These are phyloP conservation scores for Neuroscelio doddi DNA, from an alignment of 2,888 invertebrate genomes.

Conservation along the genomic window DNA sequence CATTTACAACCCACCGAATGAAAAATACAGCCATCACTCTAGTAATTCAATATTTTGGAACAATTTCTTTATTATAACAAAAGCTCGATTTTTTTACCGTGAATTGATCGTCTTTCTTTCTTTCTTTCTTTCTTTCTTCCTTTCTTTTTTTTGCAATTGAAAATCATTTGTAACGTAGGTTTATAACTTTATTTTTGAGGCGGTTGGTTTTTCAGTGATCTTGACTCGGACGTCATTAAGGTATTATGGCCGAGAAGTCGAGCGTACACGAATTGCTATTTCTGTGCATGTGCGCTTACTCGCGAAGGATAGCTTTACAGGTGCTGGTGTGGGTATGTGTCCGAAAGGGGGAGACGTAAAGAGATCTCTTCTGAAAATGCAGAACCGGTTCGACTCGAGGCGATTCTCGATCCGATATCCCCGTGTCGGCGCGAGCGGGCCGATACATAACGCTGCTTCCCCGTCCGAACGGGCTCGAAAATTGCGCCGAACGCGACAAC, in stretches of 20 bases:
- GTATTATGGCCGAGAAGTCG: slow-evolving; percentile 1
- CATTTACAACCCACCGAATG: neutral
- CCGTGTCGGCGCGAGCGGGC: slow-evolving; percentile 12
- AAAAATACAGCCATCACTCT: too few relatives aligned
- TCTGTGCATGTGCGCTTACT: slow-evolving; percentile 8
- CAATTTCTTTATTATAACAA: too few relatives aligned
- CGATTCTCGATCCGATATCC: slow-evolving; percentile 25
- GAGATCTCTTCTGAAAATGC: slow-evolving; percentile 38
- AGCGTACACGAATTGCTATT: slow-evolving; percentile 14
- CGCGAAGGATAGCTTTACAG: slow-evolving; percentile 11
- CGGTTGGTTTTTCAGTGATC: slow-evolving; percentile 10
- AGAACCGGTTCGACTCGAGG: slow-evolving; percentile 34
- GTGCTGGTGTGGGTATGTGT: slow-evolving; percentile 9
- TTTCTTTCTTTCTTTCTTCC: too few relatives aligned
- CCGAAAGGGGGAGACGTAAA: slow-evolving; percentile 15
- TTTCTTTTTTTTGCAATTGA: too few relatives aligned
- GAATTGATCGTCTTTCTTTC: too few relatives aligned
- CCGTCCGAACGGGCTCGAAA: slow-evolving; percentile 7
- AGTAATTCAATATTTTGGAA: too few relatives aligned
- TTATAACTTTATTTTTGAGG: neutral
- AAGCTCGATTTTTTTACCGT: too few relatives aligned
- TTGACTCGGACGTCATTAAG: slow-evolving; percentile 2
- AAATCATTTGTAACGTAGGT: too few relatives aligned
- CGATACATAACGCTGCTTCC: slow-evolving; percentile 16
- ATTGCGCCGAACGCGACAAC: slow-evolving; percentile 9